A percentile compares a stretch with the other conserved stretches of the same genome.
Evolutionary conservation across 2,113 vertebrate species (phyloP).

Genomic region (Dendrocopos noguchii): DNA sequence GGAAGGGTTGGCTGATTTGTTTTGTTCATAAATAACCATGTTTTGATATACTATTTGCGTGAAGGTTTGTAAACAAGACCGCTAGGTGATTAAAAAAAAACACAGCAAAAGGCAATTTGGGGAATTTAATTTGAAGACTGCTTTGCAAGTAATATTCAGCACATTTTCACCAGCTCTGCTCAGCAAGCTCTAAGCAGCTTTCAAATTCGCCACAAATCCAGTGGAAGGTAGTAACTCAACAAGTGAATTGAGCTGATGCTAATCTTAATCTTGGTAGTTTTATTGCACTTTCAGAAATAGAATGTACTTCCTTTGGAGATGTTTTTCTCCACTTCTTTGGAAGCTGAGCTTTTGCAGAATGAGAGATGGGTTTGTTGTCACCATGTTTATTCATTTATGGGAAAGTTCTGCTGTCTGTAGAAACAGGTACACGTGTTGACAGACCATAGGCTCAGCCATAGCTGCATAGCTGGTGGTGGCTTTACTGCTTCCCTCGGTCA

Average conservation of each 20-base stretch:
- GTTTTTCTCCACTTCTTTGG: neutral
- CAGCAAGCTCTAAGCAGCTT: neutral
- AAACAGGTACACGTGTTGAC: neutral
- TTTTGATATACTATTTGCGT: conserved; percentile 13
- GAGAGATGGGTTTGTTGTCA: neutral
- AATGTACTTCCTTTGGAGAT: neutral
- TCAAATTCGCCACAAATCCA: neutral
- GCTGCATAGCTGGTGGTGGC: neutral
- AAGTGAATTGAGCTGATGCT: neutral
- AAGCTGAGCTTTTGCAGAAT: neutral
- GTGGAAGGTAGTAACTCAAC: neutral
- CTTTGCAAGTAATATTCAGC: conserved; percentile 42
- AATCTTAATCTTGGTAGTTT: neutral
- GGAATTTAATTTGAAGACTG: conserved; percentile 38
- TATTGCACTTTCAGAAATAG: neutral
- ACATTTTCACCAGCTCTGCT: neutral
- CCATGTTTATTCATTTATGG: conserved; percentile 16
- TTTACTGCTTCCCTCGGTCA: neutral
- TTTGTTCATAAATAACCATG: conserved; percentile 51
- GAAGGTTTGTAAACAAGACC: conserved; percentile 34
- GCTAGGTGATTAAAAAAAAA: conserved; percentile 43
- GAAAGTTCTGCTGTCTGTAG: conserved; percentile 1
- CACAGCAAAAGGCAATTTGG: conserved; percentile 16
- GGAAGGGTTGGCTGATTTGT: neutral
- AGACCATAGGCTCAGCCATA: neutral